Evolutionary conservation across 2,888 invertebrate species (phyloP), one percentile per base, ranked within the genome.

Genomic region (Lasioglossum figueresi): DNA sequence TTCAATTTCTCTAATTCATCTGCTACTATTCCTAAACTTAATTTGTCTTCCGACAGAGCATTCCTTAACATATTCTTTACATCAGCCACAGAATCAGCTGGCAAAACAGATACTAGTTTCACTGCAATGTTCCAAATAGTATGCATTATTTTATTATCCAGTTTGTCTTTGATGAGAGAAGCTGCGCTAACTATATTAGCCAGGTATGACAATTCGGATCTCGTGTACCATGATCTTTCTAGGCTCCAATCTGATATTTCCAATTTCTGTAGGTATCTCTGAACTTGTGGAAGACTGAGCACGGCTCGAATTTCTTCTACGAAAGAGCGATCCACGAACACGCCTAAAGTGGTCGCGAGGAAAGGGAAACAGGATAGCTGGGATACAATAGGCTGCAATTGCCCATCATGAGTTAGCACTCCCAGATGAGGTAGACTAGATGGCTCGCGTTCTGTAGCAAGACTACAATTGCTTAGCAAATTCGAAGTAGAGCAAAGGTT

Each of bases 301-400:
- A 94, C 82, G 4, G 76, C 74, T 16, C 88, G 78, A 6, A 94
- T 85, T 52, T 93, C 93, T 23, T 83, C 19, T 0, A 72, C 75
- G 31, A 82, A 85, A 0, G 81, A 82, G 14, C 87, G 70, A 8
- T 91, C 88, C 43, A 85, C 63, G 6, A 94, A 91, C 4, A 88
- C 73, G 34, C 92, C 88, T 3, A 94, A 76, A 16, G 88, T 84
- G 0, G 93, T 91, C 71, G 92, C 91, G 45, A 96, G 91, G 88
- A 96, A 96, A 48, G 95, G 95, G 66, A 96, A 88, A 72, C 95
- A 95, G 83, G 96, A 96, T 56, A 95, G 92, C 6, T 93, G 93
- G 76, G 95, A 95, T 52, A 96, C 91, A 8, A 95, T 90, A 27
- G 96, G 96, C 74, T 96, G 94, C 19, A 96, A 91, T 89, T 96